Percentiles rank a stretch among this genome's conserved stretches.
These are phyloP conservation scores for Colletes latitarsis DNA, from an alignment of 1,140 invertebrate species.

Conservation along the genomic window DNA sequence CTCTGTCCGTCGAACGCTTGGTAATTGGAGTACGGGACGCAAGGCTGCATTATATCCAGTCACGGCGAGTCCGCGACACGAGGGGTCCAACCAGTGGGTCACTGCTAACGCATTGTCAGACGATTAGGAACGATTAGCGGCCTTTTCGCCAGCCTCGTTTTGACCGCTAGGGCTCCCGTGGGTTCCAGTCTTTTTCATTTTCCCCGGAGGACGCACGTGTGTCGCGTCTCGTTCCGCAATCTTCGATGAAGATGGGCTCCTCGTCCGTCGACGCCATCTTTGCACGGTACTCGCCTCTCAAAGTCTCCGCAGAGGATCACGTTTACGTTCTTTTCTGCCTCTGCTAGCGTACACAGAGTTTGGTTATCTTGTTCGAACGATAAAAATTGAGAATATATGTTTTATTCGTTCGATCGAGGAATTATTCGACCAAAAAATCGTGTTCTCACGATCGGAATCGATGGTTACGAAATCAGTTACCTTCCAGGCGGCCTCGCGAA, in stretches of 20 bases:
- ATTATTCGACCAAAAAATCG: no score
- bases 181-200: constrained; percentile 11
- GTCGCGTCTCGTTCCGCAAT: background rate
- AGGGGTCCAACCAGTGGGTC: constrained; percentile 75
- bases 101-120: constrained; percentile 78
- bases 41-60: constrained; percentile 79
- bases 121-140: constrained; percentile 74
- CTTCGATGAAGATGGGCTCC: background rate
- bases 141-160: constrained; percentile 60
- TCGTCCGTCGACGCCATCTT: no score
- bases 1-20: constrained; percentile 50
- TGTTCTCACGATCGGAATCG: background rate
- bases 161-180: constrained; percentile 23
- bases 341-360: no score
- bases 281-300: no score
- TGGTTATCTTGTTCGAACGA: no score
- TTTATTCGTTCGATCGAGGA: no score
- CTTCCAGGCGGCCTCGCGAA: constrained; percentile 5
- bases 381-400: no score
- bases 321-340: no score
- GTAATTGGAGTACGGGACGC: constrained; percentile 77
- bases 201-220: background rate
- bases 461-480: constrained; percentile 1
- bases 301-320: no score
- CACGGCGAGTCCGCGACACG: constrained; percentile 66